Conservation (phyloP, 2,888 invertebrate genomes). For the Perizoma affinitatum region DNA sequence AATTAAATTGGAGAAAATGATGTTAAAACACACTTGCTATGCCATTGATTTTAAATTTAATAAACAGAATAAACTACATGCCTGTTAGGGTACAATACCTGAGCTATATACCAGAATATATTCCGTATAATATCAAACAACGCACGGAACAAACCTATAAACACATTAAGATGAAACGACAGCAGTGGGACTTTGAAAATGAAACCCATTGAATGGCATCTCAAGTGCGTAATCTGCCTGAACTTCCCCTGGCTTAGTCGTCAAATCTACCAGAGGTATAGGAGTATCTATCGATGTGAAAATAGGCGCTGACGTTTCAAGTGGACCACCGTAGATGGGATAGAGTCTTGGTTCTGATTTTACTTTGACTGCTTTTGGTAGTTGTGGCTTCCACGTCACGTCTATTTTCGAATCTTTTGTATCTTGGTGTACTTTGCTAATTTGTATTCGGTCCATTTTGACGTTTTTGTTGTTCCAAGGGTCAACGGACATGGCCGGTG, state of each 20-base stretch:
- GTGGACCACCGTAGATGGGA: conserved; percentile 57
- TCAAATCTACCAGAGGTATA: conserved; percentile 61
- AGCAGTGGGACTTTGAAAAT: conserved; percentile 80
- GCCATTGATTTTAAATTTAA: conserved; percentile 28
- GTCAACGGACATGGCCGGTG: conserved; percentile 52
- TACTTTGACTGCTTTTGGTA: conserved; percentile 49
- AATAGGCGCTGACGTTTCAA: conserved; percentile 47
- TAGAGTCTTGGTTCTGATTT: conserved; percentile 59
- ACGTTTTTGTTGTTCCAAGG: conserved; percentile 53
- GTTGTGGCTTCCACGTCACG: conserved; percentile 55
- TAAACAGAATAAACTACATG: conserved; percentile 61
- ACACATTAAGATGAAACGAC: conserved; percentile 77
- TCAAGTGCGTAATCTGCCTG: conserved; percentile 78
- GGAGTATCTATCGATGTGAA: conserved; percentile 64
- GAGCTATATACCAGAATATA: conserved; percentile 63
- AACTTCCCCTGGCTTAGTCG: conserved; percentile 73
- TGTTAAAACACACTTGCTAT: neutral
- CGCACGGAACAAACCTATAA: conserved; percentile 59
- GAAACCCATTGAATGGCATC: conserved; percentile 77
- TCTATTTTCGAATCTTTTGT: conserved; percentile 38
- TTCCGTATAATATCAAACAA: conserved; percentile 59
- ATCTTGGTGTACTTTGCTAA: conserved; percentile 36
- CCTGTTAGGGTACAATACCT: conserved; percentile 69
- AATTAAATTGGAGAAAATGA: too few species aligned
- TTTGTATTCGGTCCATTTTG: conserved; percentile 64